Conservation (phyloP, 2,113 vertebrate species). For the Mionectes macconnelli region DNA sequence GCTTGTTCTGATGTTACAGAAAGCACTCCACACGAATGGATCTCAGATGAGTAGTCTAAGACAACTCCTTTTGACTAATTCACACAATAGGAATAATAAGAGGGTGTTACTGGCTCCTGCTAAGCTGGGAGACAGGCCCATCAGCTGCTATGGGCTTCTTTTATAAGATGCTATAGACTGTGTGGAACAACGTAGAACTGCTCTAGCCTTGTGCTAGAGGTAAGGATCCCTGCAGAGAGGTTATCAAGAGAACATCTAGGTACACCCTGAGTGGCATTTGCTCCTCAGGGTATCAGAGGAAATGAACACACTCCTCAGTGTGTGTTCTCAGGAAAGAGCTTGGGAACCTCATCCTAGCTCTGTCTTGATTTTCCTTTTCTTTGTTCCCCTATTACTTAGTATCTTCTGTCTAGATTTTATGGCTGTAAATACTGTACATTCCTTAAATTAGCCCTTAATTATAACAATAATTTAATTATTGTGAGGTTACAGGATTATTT, state of each 20-base stretch:
- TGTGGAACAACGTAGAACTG: not conserved
- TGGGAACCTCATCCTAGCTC: not conserved
- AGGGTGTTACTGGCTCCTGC: slow-evolving; percentile 2
- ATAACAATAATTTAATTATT: slow-evolving; percentile 64
- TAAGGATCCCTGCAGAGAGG: not conserved
- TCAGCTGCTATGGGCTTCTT: slow-evolving; percentile 22
- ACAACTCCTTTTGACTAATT: not conserved
- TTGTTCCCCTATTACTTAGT: not conserved
- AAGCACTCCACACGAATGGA: not conserved
- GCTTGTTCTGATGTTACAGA: not conserved
- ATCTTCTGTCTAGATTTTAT: not conserved
- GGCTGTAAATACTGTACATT: slow-evolving; percentile 69
- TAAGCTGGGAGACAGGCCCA: not conserved
- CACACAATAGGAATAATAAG: not conserved
- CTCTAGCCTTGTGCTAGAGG: not conserved
- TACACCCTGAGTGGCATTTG: not conserved
- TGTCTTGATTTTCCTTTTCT: not conserved
- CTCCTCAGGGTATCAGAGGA: not conserved
- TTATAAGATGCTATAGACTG: not conserved
- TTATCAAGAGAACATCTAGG: not conserved
- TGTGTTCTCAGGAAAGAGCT: not conserved
- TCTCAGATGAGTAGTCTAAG: not conserved
- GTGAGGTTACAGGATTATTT: slow-evolving; percentile 36
- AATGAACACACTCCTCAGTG: not conserved
- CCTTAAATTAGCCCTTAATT: slow-evolving; percentile 50